Conservation (phyloP, 2,888 invertebrate genomes). For the Argynnis bischoffii region DNA sequence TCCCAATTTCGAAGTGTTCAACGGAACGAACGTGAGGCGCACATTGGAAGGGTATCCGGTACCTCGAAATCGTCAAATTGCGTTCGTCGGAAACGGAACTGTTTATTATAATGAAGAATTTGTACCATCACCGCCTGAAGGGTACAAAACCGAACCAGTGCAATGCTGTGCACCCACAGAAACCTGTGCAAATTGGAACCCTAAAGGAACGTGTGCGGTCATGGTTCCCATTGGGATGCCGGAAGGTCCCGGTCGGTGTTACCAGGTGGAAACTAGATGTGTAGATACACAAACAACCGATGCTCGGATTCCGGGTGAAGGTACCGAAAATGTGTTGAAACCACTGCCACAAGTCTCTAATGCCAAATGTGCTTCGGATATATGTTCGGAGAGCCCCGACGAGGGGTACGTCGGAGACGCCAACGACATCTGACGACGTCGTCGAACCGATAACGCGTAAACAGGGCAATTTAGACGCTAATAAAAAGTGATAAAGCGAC, state of each 20-base stretch:
- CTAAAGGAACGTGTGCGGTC: constrained; percentile 79
- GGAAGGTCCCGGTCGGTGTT: constrained; percentile 73
- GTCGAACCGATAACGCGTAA: constrained; percentile 71
- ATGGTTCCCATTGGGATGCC: constrained; percentile 75
- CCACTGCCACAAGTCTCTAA: constrained; percentile 72
- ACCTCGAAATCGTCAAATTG: constrained; percentile 77
- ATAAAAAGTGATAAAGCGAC: constrained; percentile 78
- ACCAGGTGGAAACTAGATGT: constrained; percentile 82
- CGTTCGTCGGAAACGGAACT: constrained; percentile 73
- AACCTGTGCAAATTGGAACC: constrained; percentile 74
- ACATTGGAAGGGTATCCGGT: constrained; percentile 92
- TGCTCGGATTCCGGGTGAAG: constrained; percentile 67
- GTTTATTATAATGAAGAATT: constrained; percentile 81
- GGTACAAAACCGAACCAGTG: constrained; percentile 84
- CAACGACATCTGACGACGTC: constrained; percentile 86
- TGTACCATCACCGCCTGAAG: constrained; percentile 87
- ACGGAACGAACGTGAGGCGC: constrained; percentile 84
- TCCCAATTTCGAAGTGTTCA: constrained; percentile 71
- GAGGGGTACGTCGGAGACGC: constrained; percentile 94
- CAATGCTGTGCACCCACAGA: constrained; percentile 73
- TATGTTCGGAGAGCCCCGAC: constrained; percentile 90
- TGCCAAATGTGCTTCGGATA: constrained; percentile 77
- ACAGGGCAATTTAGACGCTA: constrained; percentile 73
- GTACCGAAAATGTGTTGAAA: constrained; percentile 68
- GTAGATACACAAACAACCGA: constrained; percentile 84